These are phyloP conservation scores for Stichodactyla mertensii DNA, from an alignment of 64 coral and sea anemone genomes.

Conservation along the genomic window DNA sequence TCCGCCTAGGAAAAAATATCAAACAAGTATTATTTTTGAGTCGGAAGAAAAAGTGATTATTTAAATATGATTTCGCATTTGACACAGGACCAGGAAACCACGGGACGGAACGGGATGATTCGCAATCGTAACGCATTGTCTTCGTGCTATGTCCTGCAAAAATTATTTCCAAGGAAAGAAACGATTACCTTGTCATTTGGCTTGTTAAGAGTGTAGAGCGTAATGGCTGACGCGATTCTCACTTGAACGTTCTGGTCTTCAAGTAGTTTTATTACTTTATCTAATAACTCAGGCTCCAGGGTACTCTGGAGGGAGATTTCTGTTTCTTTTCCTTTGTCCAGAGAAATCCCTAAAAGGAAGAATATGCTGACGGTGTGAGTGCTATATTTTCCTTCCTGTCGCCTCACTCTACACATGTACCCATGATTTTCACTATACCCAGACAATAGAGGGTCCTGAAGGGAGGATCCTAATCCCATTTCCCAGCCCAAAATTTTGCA, in stretches of 20 bases:
- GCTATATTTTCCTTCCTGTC: no score
- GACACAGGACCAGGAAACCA: no score
- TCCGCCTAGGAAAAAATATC: conserved; percentile 34
- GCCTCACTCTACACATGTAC: no score
- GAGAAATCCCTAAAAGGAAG: conserved; percentile 11
- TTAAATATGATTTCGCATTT: no score
- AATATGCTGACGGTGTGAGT: background rate
- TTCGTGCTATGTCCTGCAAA: background rate
- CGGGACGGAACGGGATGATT: no score
- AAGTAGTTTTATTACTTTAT: conserved; percentile 54
- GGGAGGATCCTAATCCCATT: no score
- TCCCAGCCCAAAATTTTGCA: no score
- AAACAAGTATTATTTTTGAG: background rate
- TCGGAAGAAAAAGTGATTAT: no score
- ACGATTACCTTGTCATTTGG: conserved; percentile 52
- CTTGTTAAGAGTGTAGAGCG: conserved; percentile 73
- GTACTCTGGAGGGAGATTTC: conserved; percentile 27
- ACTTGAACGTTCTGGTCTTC: conserved; percentile 79
- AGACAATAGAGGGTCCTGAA: no score
- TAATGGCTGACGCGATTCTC: conserved; percentile 77
- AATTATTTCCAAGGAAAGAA: background rate
- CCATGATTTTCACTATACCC: no score
- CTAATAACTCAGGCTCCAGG: conserved; percentile 73
- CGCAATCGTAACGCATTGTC: no score
- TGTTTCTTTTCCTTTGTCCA: conserved; percentile 67